Percentiles rank a stretch among this genome's conserved stretches.
Evolutionary conservation across 2,113 vertebrate genomes (phyloP).

Genomic region (Poeciliopsis retropinna): DNA sequence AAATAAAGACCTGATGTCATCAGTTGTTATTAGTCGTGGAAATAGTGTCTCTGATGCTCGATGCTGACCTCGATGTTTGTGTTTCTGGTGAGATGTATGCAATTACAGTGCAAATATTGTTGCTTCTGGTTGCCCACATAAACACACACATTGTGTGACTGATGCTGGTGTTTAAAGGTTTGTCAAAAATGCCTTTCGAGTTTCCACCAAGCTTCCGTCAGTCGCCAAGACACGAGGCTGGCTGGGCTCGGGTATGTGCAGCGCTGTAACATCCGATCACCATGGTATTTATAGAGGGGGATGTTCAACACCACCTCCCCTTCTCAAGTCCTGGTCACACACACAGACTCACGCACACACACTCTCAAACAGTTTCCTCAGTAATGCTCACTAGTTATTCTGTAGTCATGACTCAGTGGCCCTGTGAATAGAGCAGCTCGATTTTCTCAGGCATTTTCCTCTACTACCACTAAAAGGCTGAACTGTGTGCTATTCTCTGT

Average conservation of each 20-base stretch:
- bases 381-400: constrained; percentile 11
- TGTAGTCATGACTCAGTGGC: constrained; percentile 24
- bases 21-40: neutral
- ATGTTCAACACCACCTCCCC: constrained; percentile 32
- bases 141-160: too few species aligned
- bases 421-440: constrained; percentile 11
- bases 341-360: neutral
- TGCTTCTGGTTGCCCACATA: constrained; percentile 6
- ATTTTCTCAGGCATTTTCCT: constrained; percentile 8
- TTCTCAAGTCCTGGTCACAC: neutral
- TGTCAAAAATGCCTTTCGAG: neutral
- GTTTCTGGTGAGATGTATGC: neutral
- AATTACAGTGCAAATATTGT: neutral
- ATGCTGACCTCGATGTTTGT: neutral
- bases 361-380: neutral
- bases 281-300: constrained; percentile 57
- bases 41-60: neutral
- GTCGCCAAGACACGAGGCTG: constrained; percentile 6
- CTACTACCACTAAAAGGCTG: neutral
- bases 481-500: neutral
- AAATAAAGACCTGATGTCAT: too few species aligned
- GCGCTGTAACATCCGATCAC: constrained; percentile 70
- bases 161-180: constrained; percentile 5
- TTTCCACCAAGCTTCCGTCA: neutral
- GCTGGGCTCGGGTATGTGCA: constrained; percentile 67